Base-by-base conservation (phyloP, 2,113 vertebrate genomes). In the Epinephelus fuscoguttatus region DNA sequence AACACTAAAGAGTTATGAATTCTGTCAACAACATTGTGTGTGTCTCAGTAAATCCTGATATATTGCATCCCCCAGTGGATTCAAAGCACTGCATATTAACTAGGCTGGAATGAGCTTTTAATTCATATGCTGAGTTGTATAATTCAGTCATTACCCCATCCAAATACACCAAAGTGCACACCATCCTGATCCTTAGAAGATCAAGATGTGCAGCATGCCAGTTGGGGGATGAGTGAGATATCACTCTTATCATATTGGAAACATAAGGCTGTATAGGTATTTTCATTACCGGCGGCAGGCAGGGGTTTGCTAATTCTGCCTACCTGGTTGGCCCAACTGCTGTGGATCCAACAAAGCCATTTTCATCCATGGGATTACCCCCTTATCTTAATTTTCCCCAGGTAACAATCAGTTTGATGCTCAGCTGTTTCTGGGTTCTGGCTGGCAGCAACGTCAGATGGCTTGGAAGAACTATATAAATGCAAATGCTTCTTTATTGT, bases 401-500 rank as follows among this genome's bases (percentile, higher is more conserved):
- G 94, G 93, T 94, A 94, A 95, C 89, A 95, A 95, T 94, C 94
- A 93, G 89, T 85, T 83, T 80, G 88, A 93, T 45, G 79, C 88
- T 91, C 84, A 89, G 92, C 91, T 90, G 89, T 94, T 94, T 91
- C 85, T 76, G 80, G 80, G 82, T 83, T 75, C 66, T 78, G 86
- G 85, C 91, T 85, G 84, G 82, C 84, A 89, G 89, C 88, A 83
- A 82, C 70, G 77, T 91, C 87, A 91, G 86, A 84, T 81, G 76
- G 72, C 67, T 71, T 90, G 86, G 87, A 85, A 91, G 93, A 94
- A 92, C 95, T 89, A 96, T 96, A 95, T 95, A 96, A 94, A 96
- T 95, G 95, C 94, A 95, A 96, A 95, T 96, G 75, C 56, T 91
- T 89, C 80, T 93, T 94, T 94, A 95, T 93, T 94, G 89, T 94